Base-by-base conservation (phyloP, 2,888 invertebrate species). In the Amphipyra berbera region DNA sequence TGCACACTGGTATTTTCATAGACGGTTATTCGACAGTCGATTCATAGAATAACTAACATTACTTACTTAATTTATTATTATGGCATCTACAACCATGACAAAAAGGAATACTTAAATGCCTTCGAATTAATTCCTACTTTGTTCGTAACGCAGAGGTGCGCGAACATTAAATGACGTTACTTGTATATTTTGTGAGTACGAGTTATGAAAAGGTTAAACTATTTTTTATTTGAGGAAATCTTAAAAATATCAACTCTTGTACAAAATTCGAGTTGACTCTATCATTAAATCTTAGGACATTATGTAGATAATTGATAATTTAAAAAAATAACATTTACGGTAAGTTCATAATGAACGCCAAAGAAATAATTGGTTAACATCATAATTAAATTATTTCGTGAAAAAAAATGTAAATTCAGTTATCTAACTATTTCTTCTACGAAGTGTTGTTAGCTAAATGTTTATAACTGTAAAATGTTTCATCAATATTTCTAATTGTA, bases 1-100 rank as follows among this genome's bases (percentile, higher is more conserved):
- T 68, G 69, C 64, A 63, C 73, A 71, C 74, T 73, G 78, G 75
- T 73, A 54, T 61, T 64, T 71, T 63, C 71, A 75, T 74, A 79
- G 73, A 80, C 73, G 75, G 74, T 76, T 78, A 73, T 74, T 74
- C 66, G 74, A 78, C 80, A 78, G 78, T 79, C 77, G 71, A 80
- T 79, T 83, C 76, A 73, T 69, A 76, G 63, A 80, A 60, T 77
- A 80, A 73, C 79, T 83, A 82, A 78, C 66, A 55, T 83, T 83
- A 84, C 78, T 68, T 80, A 78, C 67, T 69, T 80, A 82, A 57
- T 78, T 76, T 81, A 80, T 76, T 80, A 85, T 77, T 81, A 85
- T 83, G 83, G 75, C 78, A 81, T 80, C 82, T 82, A 81, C 75
- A 80, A 83, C 76, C 75, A 82, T 74, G 74, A 74, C 61, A 72